phyloP scores from a whole-genome alignment of 2,888 invertebrate genomes.

The Drepanosiphum platanoidis region DNA sequence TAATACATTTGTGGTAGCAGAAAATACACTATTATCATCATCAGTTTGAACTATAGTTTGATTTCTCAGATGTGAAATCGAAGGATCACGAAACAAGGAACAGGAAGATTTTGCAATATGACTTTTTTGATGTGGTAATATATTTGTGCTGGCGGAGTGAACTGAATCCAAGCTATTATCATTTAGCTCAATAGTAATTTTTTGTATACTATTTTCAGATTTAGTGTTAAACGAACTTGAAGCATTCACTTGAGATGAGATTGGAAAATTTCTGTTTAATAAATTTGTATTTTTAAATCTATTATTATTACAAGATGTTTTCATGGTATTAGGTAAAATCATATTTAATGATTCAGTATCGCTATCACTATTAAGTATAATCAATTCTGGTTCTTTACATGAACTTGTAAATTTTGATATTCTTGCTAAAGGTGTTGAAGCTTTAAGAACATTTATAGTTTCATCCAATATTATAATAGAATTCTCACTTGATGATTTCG shows the following conservation, averaged over 20 bases:
- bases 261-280: slow-evolving; percentile 1
- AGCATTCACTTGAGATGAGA: background rate
- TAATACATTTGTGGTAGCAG: background rate
- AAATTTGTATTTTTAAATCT: background rate
- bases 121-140: background rate
- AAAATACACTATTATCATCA: background rate
- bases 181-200: slow-evolving; percentile 28
- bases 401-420: background rate
- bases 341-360: slow-evolving; percentile 43
- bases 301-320: background rate
- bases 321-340: background rate
- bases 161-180: slow-evolving; percentile 43
- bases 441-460: background rate
- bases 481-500: background rate
- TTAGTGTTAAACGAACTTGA: background rate
- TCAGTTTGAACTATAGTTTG: background rate
- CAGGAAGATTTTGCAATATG: background rate
- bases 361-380: slow-evolving; percentile 48
- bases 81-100: background rate
- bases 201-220: background rate
- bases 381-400: slow-evolving; percentile 9
- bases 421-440: background rate
- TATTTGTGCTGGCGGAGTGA: slow-evolving; percentile 15
- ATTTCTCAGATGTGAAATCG: background rate
- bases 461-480: background rate